Percentiles rank a stretch among this genome's conserved stretches.
These are phyloP conservation scores for Xestia xanthographa DNA, from an alignment of 2,888 invertebrate genomes.

Conservation along the genomic window DNA sequence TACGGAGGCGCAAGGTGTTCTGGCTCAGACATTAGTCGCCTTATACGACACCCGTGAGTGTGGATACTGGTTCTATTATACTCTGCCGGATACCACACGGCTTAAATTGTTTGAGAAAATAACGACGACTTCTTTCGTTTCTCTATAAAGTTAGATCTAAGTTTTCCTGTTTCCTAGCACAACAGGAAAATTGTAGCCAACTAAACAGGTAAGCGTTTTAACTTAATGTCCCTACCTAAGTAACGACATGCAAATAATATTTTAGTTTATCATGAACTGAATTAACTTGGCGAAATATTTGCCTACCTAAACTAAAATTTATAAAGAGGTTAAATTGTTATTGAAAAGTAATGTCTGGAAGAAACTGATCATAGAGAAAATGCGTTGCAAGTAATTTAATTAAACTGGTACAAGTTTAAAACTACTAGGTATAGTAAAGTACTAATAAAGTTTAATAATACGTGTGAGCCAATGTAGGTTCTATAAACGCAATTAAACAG, in stretches of 20 bases:
- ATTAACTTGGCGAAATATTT: neutral
- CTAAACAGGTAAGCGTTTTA: neutral
- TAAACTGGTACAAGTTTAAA: neutral
- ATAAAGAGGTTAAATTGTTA: neutral
- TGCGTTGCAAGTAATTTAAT: neutral
- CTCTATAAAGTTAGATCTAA: neutral
- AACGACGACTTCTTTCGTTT: neutral
- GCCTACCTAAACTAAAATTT: neutral
- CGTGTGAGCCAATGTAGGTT: neutral
- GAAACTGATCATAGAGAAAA: neutral
- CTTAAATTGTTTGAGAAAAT: neutral
- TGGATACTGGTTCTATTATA: no score
- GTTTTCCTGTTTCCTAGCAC: neutral
- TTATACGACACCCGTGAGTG: no score
- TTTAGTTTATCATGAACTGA: neutral
- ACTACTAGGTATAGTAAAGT: neutral
- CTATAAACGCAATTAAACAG: conserved; percentile 23
- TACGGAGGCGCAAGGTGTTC: no score
- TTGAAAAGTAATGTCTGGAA: neutral
- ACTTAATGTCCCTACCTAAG: neutral
- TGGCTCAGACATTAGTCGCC: no score
- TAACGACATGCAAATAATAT: neutral
- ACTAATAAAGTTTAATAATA: conserved; percentile 7
- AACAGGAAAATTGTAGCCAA: neutral
- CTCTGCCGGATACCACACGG: no score